Conservation (phyloP, 2,888 invertebrate genomes). For the Calliphora vomitoria region DNA sequence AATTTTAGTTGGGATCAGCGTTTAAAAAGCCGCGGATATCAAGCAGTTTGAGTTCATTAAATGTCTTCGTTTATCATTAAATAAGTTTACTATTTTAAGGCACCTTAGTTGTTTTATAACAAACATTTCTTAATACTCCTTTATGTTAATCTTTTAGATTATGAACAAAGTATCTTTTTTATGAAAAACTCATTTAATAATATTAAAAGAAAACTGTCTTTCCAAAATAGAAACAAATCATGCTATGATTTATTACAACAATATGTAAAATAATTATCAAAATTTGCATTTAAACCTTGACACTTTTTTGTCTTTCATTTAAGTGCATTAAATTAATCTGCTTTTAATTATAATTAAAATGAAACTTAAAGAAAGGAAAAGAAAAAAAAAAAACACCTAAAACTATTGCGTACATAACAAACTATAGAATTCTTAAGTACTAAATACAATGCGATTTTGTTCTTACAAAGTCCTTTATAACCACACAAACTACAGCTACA, state of each 20-base stretch:
- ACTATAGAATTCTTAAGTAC: slow-evolving; percentile 36
- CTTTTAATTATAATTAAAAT: slow-evolving; percentile 42
- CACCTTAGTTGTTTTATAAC: too few relatives aligned
- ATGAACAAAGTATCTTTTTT: too few relatives aligned
- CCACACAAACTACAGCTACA: slow-evolving; percentile 8
- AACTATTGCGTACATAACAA: slow-evolving; percentile 18
- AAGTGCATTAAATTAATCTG: slow-evolving; percentile 15
- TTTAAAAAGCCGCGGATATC: too few relatives aligned
- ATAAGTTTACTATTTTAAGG: too few relatives aligned
- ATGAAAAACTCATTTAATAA: background rate
- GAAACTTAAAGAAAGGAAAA: background rate
- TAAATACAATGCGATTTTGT: background rate
- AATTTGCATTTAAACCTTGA: background rate
- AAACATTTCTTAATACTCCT: too few relatives aligned
- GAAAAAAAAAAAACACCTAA: background rate
- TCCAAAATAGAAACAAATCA: background rate
- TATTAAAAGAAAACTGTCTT: background rate
- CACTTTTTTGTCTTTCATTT: background rate
- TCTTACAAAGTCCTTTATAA: slow-evolving; percentile 29
- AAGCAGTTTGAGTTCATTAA: too few relatives aligned
- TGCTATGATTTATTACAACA: too few relatives aligned
- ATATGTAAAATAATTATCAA: background rate
- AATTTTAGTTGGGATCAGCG: too few relatives aligned
- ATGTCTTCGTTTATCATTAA: too few relatives aligned
- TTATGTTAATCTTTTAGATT: too few relatives aligned